These are phyloP conservation scores for Hylaeus anthracinus DNA, from an alignment of 1,140 invertebrate genomes.

Conservation along the genomic window DNA sequence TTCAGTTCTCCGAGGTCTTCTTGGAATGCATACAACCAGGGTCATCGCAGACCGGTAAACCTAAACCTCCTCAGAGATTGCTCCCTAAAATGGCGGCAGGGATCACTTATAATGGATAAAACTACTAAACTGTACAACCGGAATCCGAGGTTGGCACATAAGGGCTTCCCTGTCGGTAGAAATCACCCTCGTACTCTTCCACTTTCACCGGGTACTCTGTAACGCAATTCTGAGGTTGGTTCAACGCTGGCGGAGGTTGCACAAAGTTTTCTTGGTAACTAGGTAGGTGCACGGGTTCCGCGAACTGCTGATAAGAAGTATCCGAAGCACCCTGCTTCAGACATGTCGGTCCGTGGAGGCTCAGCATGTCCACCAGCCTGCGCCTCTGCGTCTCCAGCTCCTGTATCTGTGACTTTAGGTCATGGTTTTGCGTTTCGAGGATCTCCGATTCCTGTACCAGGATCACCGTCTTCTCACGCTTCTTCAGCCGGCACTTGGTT, in stretches of 20 bases:
- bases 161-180: slow-evolving; percentile 75
- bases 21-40: slow-evolving; percentile 64
- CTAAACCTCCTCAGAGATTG: slow-evolving; percentile 20
- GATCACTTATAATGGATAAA: slow-evolving; percentile 14
- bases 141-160: slow-evolving; percentile 75
- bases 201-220: slow-evolving; percentile 78
- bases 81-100: slow-evolving; percentile 27
- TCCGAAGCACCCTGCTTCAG: slow-evolving; percentile 82
- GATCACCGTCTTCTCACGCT: slow-evolving; percentile 93
- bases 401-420: slow-evolving; percentile 90
- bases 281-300: slow-evolving; percentile 72
- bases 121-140: slow-evolving; percentile 76
- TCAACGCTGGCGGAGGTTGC: slow-evolving; percentile 66
- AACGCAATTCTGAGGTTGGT: slow-evolving; percentile 74
- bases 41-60: slow-evolving; percentile 20
- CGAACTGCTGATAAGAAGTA: slow-evolving; percentile 72
- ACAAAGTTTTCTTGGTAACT: slow-evolving; percentile 78
- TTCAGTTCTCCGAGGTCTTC: slow-evolving; percentile 36
- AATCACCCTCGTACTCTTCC: slow-evolving; percentile 75
- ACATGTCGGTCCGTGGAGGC: slow-evolving; percentile 86
- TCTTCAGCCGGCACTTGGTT: slow-evolving; percentile 96
- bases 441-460: slow-evolving; percentile 93
- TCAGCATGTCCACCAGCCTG: slow-evolving; percentile 88
- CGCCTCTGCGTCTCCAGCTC: slow-evolving; percentile 88
- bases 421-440: slow-evolving; percentile 92